phyloP scores from a whole-genome alignment of 2,113 vertebrate genomes.

The Otus sunia region DNA sequence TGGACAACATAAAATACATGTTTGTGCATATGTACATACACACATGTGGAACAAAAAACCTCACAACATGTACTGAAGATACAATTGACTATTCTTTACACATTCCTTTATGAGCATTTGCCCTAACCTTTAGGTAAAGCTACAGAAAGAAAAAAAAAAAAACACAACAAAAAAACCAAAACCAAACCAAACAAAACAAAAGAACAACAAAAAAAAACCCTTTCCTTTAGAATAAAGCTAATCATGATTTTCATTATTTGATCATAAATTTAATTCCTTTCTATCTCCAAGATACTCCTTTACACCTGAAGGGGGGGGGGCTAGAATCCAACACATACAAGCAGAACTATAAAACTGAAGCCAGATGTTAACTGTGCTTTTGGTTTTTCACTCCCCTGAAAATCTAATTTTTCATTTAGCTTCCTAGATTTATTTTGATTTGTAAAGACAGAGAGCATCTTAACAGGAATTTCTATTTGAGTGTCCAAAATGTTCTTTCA shows the following conservation, averaged over 20 bases:
- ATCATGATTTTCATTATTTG: not conserved
- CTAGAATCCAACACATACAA: not conserved
- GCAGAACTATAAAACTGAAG: not conserved
- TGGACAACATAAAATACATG: not conserved
- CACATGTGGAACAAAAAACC: accelerated
- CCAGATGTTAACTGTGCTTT: not conserved
- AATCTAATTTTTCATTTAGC: not conserved
- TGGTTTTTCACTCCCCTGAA: not conserved
- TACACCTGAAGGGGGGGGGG: not conserved
- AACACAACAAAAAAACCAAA: not conserved
- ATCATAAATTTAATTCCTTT: not conserved
- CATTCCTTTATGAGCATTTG: not conserved
- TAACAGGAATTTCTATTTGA: not conserved
- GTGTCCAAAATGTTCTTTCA: not conserved
- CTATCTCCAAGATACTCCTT: not conserved
- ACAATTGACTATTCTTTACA: not conserved
- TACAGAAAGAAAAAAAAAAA: not conserved
- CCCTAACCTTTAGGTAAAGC: not conserved
- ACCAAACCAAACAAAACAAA: too few species aligned
- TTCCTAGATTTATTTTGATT: not conserved
- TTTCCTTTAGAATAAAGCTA: not conserved
- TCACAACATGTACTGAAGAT: not conserved
- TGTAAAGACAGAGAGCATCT: not conserved
- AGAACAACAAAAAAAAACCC: too few species aligned
- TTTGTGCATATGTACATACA: not conserved